Evolutionary conservation across 2,888 invertebrate genomes (phyloP).

Genomic region (Cataglyphis rosenhaueri): DNA sequence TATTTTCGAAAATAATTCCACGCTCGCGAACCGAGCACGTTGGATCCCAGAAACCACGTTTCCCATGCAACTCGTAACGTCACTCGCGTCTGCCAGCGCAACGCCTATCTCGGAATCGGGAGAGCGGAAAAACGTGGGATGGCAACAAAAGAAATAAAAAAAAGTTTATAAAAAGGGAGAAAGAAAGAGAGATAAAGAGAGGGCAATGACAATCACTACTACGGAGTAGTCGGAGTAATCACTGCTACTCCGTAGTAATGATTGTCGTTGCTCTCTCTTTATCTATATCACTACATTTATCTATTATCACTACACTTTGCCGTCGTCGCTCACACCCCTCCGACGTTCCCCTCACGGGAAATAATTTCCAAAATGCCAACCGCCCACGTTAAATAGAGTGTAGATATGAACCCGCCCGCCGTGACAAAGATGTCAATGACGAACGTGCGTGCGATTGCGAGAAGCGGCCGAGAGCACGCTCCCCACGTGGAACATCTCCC

Average conservation of each 20-base stretch:
- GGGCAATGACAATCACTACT: slow-evolving; percentile 47
- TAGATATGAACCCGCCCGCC: background rate
- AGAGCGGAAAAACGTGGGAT: slow-evolving; percentile 49
- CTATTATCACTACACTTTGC: background rate
- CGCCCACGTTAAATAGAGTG: slow-evolving; percentile 8
- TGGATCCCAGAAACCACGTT: slow-evolving; percentile 39
- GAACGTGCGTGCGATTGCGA: slow-evolving; percentile 42
- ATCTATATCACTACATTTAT: no score
- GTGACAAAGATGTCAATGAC: slow-evolving; percentile 27
- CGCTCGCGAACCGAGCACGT: background rate
- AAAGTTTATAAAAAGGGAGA: background rate
- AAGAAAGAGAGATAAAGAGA: slow-evolving; percentile 39
- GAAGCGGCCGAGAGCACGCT: slow-evolving; percentile 74
- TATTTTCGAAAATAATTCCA: slow-evolving; percentile 6
- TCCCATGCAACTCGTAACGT: slow-evolving; percentile 45
- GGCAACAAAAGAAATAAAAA: slow-evolving; percentile 46
- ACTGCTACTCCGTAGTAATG: no score
- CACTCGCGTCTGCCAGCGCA: slow-evolving; percentile 47
- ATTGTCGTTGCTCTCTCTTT: no score
- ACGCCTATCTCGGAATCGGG: slow-evolving; percentile 45
- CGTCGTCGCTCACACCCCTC: slow-evolving; percentile 27
- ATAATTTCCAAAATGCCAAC: slow-evolving; percentile 40
- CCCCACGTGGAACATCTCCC: slow-evolving; percentile 83
- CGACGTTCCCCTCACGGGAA: slow-evolving; percentile 31
- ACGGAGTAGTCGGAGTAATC: background rate